Base-by-base conservation (phyloP, 2,113 vertebrate genomes). In the Pelmatolapia mariae region DNA sequence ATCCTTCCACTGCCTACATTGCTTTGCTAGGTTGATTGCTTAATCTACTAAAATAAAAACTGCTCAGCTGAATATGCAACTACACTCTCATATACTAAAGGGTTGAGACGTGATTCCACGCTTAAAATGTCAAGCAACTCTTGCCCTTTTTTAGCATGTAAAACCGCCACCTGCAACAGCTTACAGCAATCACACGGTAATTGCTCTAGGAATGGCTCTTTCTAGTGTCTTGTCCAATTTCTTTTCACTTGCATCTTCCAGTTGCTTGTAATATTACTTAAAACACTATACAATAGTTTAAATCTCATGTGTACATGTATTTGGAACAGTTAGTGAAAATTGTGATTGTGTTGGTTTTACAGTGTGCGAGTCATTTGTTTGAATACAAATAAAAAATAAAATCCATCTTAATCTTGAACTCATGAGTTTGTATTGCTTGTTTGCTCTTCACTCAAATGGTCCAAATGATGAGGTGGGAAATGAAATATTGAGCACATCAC, bases 301-400 rank as follows among this genome's bases (percentile, higher is more conserved):
- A 80, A 86, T 22, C 6, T 12, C 11, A 22, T 47, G 33, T 83
- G 26, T 10, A n/a, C 3, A 26, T 54, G 31, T 13, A 26, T 84
- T 81, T 57, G 4, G n/a, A 80, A 47, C 10, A 31, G 50, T 82
- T 33, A 6, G 7, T 80, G 40, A 86, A 40, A 38, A 56, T 22
- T 54, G 88, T 89, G 36, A 19, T 78, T 84, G 80, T 83, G 33
- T 88, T 80, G 13, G 38, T 50, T 53, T 87, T 56, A 84, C 12
- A 61, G 66, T 83, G 26, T 50, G 73, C 2, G 10, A 54, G 16
- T 90, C 31, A 50, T 81, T 56, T 52, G 29, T 81, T 81, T 81
- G n/a, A 82, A 50, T 45, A 66, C 5, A 86, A 54, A 61, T 24
- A 12, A 54, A 53, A 45, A 87, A 89, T 90, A 80, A 83, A 90